Conservation (phyloP, 2,888 invertebrate genomes). For the Ochropleura plecta region DNA sequence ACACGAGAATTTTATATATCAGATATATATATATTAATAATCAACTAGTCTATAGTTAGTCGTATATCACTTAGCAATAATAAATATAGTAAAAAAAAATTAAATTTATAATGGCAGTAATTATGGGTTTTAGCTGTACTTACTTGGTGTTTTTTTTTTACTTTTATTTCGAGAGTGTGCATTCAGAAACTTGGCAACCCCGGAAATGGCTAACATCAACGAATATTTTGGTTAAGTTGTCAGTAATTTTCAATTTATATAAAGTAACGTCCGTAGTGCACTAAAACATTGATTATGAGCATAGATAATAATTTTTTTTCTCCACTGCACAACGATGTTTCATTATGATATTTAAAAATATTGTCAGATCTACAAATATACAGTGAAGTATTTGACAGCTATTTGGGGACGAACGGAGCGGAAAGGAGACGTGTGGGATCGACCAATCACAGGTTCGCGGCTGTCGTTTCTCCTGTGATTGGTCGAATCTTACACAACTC, state of each 20-base stretch:
- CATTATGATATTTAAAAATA: neutral
- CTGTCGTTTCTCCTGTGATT: neutral
- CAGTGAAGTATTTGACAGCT: neutral
- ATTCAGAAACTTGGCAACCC: neutral
- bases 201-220: neutral
- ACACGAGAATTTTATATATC: too few species aligned
- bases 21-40: slow-evolving; percentile 38
- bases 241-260: neutral
- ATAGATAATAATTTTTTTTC: neutral
- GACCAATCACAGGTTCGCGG: neutral
- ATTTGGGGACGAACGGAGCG: neutral
- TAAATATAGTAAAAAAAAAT: slow-evolving; percentile 12
- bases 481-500: neutral
- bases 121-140: slow-evolving; percentile 9
- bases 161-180: neutral
- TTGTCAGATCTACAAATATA: neutral
- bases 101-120: slow-evolving; percentile 17
- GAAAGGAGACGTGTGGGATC: neutral
- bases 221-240: neutral
- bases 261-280: neutral
- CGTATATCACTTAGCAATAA: slow-evolving; percentile 4
- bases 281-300: neutral
- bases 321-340: neutral
- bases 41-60: slow-evolving; percentile 40
- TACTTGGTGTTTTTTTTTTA: slow-evolving; percentile 7